phyloP scores from a whole-genome alignment of 2,888 invertebrate genomes.

The Hemaris fuciformis region DNA sequence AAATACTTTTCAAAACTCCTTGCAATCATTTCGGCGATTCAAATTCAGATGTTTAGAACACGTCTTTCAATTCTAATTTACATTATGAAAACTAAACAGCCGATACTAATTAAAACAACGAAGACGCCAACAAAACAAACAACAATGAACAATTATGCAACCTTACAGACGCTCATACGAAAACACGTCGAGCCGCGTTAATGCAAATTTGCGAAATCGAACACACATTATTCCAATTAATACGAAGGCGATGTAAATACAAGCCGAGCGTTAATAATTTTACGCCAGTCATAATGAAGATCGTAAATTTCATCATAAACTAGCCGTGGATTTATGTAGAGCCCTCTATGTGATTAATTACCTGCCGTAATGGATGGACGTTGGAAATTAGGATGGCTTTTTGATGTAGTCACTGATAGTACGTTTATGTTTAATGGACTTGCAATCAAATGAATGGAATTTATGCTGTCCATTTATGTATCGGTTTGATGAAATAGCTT shows the following conservation, averaged over 20 bases:
- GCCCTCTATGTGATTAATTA: constrained; percentile 24
- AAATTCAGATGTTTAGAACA: no score
- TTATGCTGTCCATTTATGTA: constrained; percentile 3
- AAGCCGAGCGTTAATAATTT: background rate
- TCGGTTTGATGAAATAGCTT: background rate
- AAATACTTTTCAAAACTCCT: no score
- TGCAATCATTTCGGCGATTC: no score
- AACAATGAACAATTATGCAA: background rate
- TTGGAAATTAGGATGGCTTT: background rate
- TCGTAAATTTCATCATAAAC: constrained; percentile 24
- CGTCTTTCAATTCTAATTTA: no score
- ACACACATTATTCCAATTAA: background rate
- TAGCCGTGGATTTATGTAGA: constrained; percentile 14
- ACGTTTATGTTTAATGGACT: background rate
- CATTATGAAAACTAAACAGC: background rate
- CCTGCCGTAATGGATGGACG: background rate
- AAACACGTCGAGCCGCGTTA: background rate
- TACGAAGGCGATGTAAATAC: background rate
- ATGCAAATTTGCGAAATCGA: background rate
- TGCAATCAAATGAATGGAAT: background rate
- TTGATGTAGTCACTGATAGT: background rate
- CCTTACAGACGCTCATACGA: background rate
- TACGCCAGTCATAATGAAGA: constrained; percentile 7
- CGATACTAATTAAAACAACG: background rate
- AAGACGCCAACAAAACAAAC: no score